Evolutionary conservation across 2,113 vertebrate species (phyloP), one percentile per base, ranked within the genome.

Genomic region (Thunnus maccoyii): DNA sequence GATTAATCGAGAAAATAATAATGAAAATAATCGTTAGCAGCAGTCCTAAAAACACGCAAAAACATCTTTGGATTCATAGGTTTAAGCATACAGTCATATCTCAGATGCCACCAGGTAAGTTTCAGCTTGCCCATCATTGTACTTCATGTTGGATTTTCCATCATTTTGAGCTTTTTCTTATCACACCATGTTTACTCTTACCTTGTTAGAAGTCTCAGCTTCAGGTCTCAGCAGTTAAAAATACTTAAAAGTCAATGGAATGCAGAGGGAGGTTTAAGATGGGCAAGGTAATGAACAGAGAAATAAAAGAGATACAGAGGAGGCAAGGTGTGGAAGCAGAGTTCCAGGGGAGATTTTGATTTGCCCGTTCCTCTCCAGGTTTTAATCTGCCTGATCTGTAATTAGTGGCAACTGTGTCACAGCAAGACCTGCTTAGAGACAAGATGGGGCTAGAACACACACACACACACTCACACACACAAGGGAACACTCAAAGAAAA

Each of bases 371-470:
- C 77, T 76, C 82, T 88, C 54, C 80, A 80, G 78, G 66, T 86
- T 89, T 86, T 91, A 92, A 91, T 92, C 88, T 89, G 72, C 58
- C 68, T 87, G 44, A 86, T 89, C 87, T 91, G 84, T 76, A 88
- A 86, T 90, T 90, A 82, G 76, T 58, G 46, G 67, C 74, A 76
- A 85, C 87, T 76, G 77, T 78, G 86, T 80, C 86, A 66, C 87
- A 91, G 80, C 65, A 61, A 86, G 86, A 76, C 70, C 75, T 55
- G 76, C 76, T 66, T 47, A 56, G 15, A 67, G 69, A 65, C 17
- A 1, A 76, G 78, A 64, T 17, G 27, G 62, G 36, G 16, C 44
- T 3, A n/a, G 15, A 36, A 61, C 48, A 18, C 16, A 74, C 74
- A 17, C 56, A 66, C 54, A 32, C 30, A 78, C 52, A 52, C 7